Conservation (phyloP, 1,140 invertebrate species). For the Diprion similis region DNA sequence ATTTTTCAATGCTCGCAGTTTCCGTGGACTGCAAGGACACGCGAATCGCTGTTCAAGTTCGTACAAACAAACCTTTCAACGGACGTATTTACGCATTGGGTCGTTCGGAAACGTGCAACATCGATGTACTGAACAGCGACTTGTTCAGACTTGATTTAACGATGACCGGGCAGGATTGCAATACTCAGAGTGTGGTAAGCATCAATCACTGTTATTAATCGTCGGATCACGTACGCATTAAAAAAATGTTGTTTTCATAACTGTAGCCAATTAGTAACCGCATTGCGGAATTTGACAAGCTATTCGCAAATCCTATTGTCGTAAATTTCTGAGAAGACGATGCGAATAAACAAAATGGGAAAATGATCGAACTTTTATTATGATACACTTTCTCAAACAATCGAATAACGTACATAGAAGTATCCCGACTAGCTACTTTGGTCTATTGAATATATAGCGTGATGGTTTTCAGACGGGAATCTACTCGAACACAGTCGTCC, state of each 20-base stretch:
- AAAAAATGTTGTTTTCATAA: too few relatives aligned
- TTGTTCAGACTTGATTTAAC: conserved; percentile 90
- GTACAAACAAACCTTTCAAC: conserved; percentile 93
- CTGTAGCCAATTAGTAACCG: too few relatives aligned
- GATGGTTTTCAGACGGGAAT: conserved; percentile 80
- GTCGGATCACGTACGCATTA: background rate
- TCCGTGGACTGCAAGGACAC: conserved; percentile 95
- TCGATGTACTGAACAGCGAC: conserved; percentile 91
- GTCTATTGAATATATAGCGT: conserved; percentile 40
- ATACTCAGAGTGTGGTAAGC: conserved; percentile 89
- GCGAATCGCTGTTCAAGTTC: conserved; percentile 88
- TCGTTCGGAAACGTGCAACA: conserved; percentile 93
- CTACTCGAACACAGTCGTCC: conserved; percentile 92
- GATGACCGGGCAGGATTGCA: conserved; percentile 93
- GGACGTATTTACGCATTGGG: conserved; percentile 93
- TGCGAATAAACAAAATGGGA: too few relatives aligned
- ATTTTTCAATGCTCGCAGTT: conserved; percentile 66
- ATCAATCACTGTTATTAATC: conserved; percentile 8
- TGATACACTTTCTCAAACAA: too few relatives aligned
- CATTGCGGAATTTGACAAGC: too few relatives aligned
- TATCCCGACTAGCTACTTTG: background rate
- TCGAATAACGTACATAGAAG: too few relatives aligned
- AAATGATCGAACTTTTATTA: too few relatives aligned
- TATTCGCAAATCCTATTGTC: too few relatives aligned
- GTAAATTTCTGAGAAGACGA: too few relatives aligned